Evolutionary conservation across 2,888 invertebrate genomes (phyloP).

Genomic region (Leptura quadrifasciata): DNA sequence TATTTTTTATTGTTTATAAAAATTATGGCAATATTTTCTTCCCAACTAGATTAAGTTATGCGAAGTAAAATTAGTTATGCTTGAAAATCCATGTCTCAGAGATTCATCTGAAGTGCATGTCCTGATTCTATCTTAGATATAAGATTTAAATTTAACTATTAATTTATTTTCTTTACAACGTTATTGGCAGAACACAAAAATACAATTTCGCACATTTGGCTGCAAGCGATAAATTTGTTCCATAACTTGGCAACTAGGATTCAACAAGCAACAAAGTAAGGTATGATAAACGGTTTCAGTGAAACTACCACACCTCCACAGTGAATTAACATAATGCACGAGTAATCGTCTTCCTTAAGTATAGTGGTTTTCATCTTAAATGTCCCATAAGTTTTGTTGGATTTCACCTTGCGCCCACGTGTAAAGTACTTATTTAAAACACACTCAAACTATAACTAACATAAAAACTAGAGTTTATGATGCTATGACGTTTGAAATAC

Average conservation of each 20-base stretch:
- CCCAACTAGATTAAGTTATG: too few relatives aligned
- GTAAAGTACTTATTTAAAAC: background rate
- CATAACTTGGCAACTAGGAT: constrained; percentile 22
- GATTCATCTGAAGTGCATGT: background rate
- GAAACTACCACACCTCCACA: constrained; percentile 11
- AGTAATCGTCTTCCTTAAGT: background rate
- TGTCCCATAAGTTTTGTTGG: constrained; percentile 10
- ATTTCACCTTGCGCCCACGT: background rate
- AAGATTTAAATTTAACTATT: background rate
- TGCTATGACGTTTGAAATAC: background rate
- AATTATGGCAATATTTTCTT: too few relatives aligned
- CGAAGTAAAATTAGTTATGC: too few relatives aligned
- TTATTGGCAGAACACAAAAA: background rate
- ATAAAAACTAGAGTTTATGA: background rate
- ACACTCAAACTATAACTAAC: background rate
- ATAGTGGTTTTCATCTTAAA: constrained; percentile 14
- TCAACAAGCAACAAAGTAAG: constrained; percentile 27
- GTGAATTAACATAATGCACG: background rate
- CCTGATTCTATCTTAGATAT: background rate
- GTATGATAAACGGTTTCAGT: constrained; percentile 9
- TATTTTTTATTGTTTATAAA: too few relatives aligned
- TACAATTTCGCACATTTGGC: background rate
- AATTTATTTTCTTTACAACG: background rate
- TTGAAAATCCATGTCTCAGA: too few relatives aligned
- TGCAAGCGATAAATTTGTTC: constrained; percentile 5